Percentiles rank a stretch among this genome's conserved stretches.
Conservation (phyloP, 2,888 invertebrate species). For the Zygogramma bicolorata region DNA sequence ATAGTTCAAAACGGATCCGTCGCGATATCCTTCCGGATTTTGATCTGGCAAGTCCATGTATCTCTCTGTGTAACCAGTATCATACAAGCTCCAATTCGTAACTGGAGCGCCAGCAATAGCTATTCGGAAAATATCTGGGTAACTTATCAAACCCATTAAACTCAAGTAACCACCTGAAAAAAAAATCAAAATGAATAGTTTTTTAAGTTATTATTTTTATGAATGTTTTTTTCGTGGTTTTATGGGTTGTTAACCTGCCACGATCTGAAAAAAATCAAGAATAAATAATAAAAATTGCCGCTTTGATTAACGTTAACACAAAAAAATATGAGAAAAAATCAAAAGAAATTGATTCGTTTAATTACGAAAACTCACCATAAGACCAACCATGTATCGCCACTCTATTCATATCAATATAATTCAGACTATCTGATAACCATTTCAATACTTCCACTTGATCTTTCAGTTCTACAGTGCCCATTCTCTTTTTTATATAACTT, state of each 20-base stretch:
- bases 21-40: conserved; percentile 83
- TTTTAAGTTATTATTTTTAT: too few relatives aligned
- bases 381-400: conserved; percentile 99
- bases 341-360: background rate
- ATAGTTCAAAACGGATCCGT: conserved; percentile 87
- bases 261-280: too few relatives aligned
- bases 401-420: conserved; percentile 91
- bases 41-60: conserved; percentile 91
- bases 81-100: conserved; percentile 96
- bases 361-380: conserved; percentile 76
- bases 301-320: background rate
- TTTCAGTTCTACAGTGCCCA: conserved; percentile 94
- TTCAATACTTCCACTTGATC: conserved; percentile 94
- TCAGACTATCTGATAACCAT: conserved; percentile 85
- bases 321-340: background rate
- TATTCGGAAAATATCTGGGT: conserved; percentile 93
- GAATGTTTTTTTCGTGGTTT: too few relatives aligned
- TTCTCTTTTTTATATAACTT: conserved; percentile 86
- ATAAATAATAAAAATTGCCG: too few relatives aligned
- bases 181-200: too few relatives aligned
- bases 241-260: too few relatives aligned
- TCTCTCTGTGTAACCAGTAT: conserved; percentile 98
- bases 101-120: conserved; percentile 98
- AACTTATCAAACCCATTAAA: conserved; percentile 92
- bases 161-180: conserved; percentile 88